These are phyloP conservation scores for Pocillopora grandis DNA, from an alignment of 92 coral and sea anemone genomes.

Conservation along the genomic window DNA sequence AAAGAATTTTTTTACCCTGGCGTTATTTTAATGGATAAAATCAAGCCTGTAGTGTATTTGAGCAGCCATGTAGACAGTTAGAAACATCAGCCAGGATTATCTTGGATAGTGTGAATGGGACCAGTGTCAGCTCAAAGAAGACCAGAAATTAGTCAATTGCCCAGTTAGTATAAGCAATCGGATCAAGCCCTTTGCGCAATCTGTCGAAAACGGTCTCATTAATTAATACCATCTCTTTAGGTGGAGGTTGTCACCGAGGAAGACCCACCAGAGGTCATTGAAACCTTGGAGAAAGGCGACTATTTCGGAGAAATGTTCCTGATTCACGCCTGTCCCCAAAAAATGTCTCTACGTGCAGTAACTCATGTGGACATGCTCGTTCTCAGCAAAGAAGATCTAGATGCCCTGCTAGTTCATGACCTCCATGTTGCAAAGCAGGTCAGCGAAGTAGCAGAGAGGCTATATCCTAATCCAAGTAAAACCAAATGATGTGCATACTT, in stretches of 20 bases:
- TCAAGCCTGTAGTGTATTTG: no score
- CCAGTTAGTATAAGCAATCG: no score
- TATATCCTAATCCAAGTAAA: slow-evolving; percentile 36
- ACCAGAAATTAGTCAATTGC: no score
- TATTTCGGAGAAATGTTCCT: slow-evolving; percentile 72
- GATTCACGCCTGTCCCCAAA: slow-evolving; percentile 67
- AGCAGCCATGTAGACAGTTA: no score
- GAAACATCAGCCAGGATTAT: no score
- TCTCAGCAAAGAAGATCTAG: slow-evolving; percentile 69
- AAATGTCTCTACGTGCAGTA: slow-evolving; percentile 80
- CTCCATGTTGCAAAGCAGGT: slow-evolving; percentile 53
- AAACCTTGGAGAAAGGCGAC: slow-evolving; percentile 64
- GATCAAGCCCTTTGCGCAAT: no score
- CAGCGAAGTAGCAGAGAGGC: slow-evolving; percentile 56
- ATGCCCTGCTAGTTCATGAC: slow-evolving; percentile 59
- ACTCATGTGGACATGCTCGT: slow-evolving; percentile 76
- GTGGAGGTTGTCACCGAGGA: slow-evolving; percentile 80
- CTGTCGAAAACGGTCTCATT: no score
- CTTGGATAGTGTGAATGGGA: no score
- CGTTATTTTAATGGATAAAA: no score
- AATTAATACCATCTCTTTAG: slow-evolving; percentile 19
- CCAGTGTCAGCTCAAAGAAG: no score
- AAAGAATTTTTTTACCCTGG: no score
- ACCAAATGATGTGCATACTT: slow-evolving; percentile 12
- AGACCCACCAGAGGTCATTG: slow-evolving; percentile 80